These are phyloP conservation scores for Indicator maculatus DNA, from an alignment of 2,113 vertebrate species.

Conservation along the genomic window DNA sequence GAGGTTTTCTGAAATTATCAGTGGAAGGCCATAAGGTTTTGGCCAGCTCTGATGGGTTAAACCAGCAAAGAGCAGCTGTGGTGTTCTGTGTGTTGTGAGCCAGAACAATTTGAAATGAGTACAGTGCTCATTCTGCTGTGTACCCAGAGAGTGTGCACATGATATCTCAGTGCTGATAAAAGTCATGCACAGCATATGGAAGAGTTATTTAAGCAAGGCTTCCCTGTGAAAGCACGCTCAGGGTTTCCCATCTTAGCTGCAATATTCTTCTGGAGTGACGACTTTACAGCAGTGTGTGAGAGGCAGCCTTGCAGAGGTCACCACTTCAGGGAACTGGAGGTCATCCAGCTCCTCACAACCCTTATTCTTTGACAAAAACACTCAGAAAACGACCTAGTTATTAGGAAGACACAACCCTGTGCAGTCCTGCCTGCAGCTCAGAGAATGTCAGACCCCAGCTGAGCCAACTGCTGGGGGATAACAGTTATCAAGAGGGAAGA, in stretches of 20 bases:
- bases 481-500: not conserved
- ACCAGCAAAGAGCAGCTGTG: not conserved
- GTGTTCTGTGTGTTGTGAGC: not conserved
- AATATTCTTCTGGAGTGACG: not conserved
- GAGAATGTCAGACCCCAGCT: not conserved
- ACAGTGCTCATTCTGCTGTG: not conserved
- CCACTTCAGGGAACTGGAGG: not conserved
- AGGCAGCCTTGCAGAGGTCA: not conserved
- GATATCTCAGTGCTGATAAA: conserved; percentile 18
- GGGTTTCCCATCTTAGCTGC: not conserved
- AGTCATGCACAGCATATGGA: not conserved
- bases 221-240: conserved; percentile 38
- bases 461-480: not conserved
- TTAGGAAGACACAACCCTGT: not conserved
- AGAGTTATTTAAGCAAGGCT: conserved; percentile 10
- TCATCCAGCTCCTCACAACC: not conserved
- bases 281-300: not conserved
- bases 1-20: not conserved
- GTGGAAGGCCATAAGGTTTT: not conserved
- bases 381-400: not conserved
- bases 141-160: not conserved
- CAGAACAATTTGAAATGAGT: not conserved
- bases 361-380: not conserved
- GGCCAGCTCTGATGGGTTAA: not conserved
- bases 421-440: not conserved